Evolutionary conservation across 2,888 invertebrate genomes (phyloP).

Genomic region (Stenchaetothrips biformis): DNA sequence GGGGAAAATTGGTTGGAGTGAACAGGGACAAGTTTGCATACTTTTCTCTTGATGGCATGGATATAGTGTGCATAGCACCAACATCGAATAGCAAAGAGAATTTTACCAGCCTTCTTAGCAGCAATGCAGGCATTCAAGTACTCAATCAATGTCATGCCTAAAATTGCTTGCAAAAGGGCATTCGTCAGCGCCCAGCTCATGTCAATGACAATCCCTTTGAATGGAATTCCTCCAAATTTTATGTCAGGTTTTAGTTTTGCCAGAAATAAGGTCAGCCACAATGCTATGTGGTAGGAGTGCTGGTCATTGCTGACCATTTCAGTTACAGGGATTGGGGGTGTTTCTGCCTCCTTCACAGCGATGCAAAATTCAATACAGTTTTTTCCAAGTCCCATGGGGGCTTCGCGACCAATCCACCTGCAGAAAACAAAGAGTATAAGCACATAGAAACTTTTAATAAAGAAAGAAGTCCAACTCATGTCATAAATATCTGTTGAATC

Average conservation of each 20-base stretch:
- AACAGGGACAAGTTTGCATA: background rate
- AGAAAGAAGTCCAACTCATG: background rate
- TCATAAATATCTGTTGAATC: background rate
- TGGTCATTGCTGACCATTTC: background rate
- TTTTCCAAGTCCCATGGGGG: background rate
- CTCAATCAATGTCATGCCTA: background rate
- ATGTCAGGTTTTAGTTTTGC: background rate
- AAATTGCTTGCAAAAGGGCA: background rate
- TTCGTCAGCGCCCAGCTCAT: background rate
- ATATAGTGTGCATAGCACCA: background rate
- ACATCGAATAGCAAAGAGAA: background rate
- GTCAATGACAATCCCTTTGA: background rate
- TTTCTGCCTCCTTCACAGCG: background rate
- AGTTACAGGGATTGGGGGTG: background rate
- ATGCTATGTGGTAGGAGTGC: background rate
- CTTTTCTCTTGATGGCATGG: background rate
- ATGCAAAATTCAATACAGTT: background rate
- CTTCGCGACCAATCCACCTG: background rate
- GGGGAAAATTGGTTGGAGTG: background rate
- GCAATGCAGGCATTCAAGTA: background rate
- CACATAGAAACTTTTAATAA: background rate
- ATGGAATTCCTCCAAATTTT: background rate
- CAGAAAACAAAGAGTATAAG: background rate
- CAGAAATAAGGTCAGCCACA: background rate
- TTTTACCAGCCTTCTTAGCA: background rate